Evolutionary conservation across 1,140 invertebrate genomes (phyloP).

Genomic region (Ganaspis sp.): DNA sequence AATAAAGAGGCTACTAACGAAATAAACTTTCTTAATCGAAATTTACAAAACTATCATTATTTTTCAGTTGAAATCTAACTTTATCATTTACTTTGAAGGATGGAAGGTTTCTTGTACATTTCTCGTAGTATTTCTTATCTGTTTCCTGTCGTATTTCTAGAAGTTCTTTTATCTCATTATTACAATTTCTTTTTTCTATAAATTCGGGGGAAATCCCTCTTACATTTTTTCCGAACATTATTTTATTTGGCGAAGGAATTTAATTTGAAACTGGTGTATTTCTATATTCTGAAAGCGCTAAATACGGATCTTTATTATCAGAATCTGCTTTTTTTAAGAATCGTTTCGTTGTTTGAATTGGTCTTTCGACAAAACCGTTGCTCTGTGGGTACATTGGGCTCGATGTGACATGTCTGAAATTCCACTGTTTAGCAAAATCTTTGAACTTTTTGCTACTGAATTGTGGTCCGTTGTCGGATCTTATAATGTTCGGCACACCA

Average conservation of each 20-base stretch:
- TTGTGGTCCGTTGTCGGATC: slow-evolving; percentile 42
- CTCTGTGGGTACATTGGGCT: slow-evolving; percentile 42
- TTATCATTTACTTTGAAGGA: too few relatives aligned
- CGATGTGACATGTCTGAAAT: slow-evolving; percentile 44
- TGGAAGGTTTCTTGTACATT: too few relatives aligned
- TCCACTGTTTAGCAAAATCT: slow-evolving; percentile 45
- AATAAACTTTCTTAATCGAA: too few relatives aligned
- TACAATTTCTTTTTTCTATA: too few relatives aligned
- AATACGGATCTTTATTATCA: slow-evolving; percentile 33
- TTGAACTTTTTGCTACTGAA: slow-evolving; percentile 50
- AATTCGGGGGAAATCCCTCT: slow-evolving; percentile 30
- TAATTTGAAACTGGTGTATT: slow-evolving; percentile 33
- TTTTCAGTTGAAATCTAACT: too few relatives aligned
- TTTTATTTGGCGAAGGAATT: slow-evolving; percentile 32
- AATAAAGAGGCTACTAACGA: too few relatives aligned
- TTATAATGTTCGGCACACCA: slow-evolving; percentile 18
- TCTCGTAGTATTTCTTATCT: too few relatives aligned
- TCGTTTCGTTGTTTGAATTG: slow-evolving; percentile 46
- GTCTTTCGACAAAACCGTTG: slow-evolving; percentile 49
- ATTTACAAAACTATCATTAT: too few relatives aligned
- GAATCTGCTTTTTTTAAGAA: slow-evolving; percentile 47
- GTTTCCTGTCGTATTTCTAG: too few relatives aligned
- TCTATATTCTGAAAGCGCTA: slow-evolving; percentile 34
- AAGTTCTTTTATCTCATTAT: too few relatives aligned
- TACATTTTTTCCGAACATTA: slow-evolving; percentile 32